Conservation (phyloP, 1,140 invertebrate species). For the Lasioglossum baleicum region DNA sequence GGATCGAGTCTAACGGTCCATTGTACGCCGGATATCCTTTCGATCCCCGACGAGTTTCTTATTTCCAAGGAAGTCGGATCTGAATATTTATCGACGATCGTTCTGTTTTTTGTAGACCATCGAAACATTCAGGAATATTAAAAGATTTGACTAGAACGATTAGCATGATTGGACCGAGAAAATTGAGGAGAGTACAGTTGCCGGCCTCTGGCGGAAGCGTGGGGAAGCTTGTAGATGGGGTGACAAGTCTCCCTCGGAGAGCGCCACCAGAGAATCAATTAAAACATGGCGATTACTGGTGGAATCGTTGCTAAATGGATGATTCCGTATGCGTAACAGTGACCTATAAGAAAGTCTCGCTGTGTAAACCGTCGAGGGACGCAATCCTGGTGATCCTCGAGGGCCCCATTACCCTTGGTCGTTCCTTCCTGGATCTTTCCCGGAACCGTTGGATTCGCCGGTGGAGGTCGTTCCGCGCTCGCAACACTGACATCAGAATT, state of each 20-base stretch:
- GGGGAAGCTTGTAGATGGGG: too few relatives aligned
- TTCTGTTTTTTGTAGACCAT: too few relatives aligned
- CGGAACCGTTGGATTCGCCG: constrained; percentile 15
- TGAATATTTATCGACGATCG: too few relatives aligned
- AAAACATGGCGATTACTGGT: background rate
- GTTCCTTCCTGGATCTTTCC: constrained; percentile 20
- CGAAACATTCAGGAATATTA: too few relatives aligned
- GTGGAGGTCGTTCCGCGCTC: constrained; percentile 30
- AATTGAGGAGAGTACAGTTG: too few relatives aligned
- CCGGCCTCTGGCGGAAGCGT: too few relatives aligned
- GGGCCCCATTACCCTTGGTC: constrained; percentile 32
- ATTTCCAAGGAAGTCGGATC: too few relatives aligned
- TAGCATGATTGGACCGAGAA: too few relatives aligned
- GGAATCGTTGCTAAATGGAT: background rate
- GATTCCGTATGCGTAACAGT: too few relatives aligned
- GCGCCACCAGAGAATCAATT: background rate
- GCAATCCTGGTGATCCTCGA: constrained; percentile 8
- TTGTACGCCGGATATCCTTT: background rate
- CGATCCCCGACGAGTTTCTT: too few relatives aligned
- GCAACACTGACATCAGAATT: constrained; percentile 38
- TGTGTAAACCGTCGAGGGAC: background rate
- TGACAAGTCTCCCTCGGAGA: too few relatives aligned
- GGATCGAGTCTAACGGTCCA: background rate
- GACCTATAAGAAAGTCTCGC: background rate
- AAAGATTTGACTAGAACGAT: too few relatives aligned